These are phyloP conservation scores for chimpanzee (Pan troglodytes) DNA, from an alignment of 2,113 vertebrate genomes.

Conservation along the genomic window NHGRI_mPanTro3-v2.1_pri NC_072404.2:87034001-87034500, in stretches of 20 bases:
- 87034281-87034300: not conserved
- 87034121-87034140: not conserved
- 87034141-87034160: not conserved
- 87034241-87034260: not conserved
- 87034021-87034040: too few species aligned
- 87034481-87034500: not conserved
- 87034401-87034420: not conserved
- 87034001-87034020: too few species aligned
- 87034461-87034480: not conserved
- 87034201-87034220: slow-evolving; percentile 21
- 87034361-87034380: not conserved
- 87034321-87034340: not conserved
- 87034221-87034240: not conserved
- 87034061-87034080: not conserved
- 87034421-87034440: not conserved
- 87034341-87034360: not conserved
- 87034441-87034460: not conserved
- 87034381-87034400: not conserved
- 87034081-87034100: not conserved
- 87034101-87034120: not conserved
- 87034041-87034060: too few species aligned
- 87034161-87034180: slow-evolving; percentile 37
- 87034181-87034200: not conserved
- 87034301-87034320: not conserved
- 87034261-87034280: not conserved